phyloP scores from a whole-genome alignment of 2,797 vertebrate species.

The Spinus pinus region DNA sequence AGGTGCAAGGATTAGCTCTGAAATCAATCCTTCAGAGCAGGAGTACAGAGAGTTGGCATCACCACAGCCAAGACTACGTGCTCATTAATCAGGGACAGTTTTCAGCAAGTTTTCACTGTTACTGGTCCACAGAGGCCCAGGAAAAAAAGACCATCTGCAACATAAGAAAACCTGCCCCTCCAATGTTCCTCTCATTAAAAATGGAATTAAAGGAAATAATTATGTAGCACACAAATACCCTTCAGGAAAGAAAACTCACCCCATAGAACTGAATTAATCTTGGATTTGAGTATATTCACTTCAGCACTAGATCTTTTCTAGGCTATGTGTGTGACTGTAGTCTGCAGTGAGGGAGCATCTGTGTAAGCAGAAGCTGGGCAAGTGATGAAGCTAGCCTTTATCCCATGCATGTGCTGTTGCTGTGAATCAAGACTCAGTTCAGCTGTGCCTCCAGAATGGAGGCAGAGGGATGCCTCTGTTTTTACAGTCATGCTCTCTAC shows the following conservation, averaged over 20 bases:
- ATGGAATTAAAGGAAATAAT: not conserved
- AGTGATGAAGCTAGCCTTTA: not conserved
- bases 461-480: not conserved
- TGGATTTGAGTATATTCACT: not conserved
- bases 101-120: not conserved
- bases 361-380: not conserved
- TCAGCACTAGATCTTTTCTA: not conserved
- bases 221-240: not conserved
- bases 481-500: not conserved
- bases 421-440: not conserved
- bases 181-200: not conserved
- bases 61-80: not conserved
- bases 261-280: not conserved
- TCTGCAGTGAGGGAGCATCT: not conserved
- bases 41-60: not conserved
- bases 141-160: not conserved
- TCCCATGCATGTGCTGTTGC: not conserved
- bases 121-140: not conserved
- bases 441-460: not conserved
- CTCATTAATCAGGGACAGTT: conserved; percentile 4
- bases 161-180: not conserved
- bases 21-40: not conserved
- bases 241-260: not conserved
- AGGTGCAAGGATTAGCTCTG: conserved; percentile 18
- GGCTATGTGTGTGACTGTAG: not conserved